These are phyloP conservation scores for Anas platyrhynchos DNA, from an alignment of 2,113 vertebrate species.

Conservation along the genomic window DNA sequence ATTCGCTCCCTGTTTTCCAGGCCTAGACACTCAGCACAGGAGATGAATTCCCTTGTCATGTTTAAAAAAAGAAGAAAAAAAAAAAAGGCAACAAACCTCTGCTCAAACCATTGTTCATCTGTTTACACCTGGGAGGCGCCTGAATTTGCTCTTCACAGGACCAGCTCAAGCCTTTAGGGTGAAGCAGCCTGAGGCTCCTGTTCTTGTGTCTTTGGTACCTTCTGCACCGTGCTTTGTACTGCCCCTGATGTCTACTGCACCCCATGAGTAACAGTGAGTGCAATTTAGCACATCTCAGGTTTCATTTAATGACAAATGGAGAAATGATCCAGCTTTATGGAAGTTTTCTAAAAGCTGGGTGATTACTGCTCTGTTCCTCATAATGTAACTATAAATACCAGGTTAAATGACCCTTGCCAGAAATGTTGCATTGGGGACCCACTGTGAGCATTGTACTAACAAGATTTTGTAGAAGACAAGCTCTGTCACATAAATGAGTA, in stretches of 20 bases:
- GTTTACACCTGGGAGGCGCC: background rate
- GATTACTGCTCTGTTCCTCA: background rate
- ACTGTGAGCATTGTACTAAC: background rate
- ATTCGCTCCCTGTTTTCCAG: background rate
- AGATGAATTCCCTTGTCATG: background rate
- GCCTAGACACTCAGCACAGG: background rate
- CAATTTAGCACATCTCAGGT: background rate
- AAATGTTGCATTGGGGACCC: background rate
- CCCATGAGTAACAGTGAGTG: background rate
- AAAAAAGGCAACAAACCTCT: background rate
- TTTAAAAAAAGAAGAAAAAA: background rate
- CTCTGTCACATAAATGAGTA: background rate
- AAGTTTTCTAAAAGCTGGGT: background rate
- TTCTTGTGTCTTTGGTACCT: background rate
- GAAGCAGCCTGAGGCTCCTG: background rate
- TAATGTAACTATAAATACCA: conserved; percentile 8
- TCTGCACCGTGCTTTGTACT: background rate
- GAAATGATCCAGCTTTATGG: background rate
- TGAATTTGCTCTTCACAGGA: background rate
- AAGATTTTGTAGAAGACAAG: background rate
- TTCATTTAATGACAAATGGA: background rate
- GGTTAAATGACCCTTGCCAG: background rate
- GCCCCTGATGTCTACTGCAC: background rate
- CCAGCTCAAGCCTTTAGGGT: background rate
- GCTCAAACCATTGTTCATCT: background rate